Evolutionary conservation across 2,113 vertebrate species (phyloP).

Genomic region (Myrmecophaga tridactyla): DNA sequence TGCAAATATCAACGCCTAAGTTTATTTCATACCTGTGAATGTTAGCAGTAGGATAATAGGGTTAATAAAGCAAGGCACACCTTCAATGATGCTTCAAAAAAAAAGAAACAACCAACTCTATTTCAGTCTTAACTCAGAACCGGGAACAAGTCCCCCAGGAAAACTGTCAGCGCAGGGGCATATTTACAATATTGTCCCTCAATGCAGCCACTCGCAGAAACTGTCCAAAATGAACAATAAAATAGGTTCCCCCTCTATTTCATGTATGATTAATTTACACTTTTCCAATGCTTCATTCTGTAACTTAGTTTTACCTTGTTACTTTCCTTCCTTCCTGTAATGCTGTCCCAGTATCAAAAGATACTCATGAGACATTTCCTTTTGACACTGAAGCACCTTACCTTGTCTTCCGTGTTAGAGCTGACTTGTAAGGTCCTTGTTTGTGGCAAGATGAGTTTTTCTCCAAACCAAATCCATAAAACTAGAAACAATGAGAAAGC

Average conservation of each 20-base stretch:
- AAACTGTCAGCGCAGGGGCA: not conserved
- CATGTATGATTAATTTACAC: not conserved
- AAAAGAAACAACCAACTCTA: not conserved
- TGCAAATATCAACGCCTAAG: slow-evolving; percentile 39
- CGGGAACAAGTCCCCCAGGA: not conserved
- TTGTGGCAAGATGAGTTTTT: not conserved
- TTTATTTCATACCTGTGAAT: slow-evolving; percentile 33
- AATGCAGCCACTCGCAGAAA: not conserved
- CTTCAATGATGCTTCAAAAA: not conserved
- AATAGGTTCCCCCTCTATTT: not conserved
- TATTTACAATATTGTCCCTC: not conserved
- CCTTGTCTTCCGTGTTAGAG: not conserved
- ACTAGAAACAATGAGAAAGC: not conserved
- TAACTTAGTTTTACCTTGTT: not conserved
- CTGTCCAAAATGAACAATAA: slow-evolving; percentile 22
- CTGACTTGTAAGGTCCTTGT: not conserved
- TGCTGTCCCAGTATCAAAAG: not conserved
- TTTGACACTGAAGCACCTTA: not conserved
- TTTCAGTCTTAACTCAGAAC: not conserved
- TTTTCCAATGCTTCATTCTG: not conserved
- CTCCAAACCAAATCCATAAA: not conserved
- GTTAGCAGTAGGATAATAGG: not conserved
- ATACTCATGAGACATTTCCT: not conserved
- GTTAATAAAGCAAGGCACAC: slow-evolving; percentile 31
- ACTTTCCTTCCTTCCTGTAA: not conserved